These are phyloP conservation scores for Myripristis murdjan DNA, from an alignment of 2,797 vertebrate species.

Conservation along the genomic window DNA sequence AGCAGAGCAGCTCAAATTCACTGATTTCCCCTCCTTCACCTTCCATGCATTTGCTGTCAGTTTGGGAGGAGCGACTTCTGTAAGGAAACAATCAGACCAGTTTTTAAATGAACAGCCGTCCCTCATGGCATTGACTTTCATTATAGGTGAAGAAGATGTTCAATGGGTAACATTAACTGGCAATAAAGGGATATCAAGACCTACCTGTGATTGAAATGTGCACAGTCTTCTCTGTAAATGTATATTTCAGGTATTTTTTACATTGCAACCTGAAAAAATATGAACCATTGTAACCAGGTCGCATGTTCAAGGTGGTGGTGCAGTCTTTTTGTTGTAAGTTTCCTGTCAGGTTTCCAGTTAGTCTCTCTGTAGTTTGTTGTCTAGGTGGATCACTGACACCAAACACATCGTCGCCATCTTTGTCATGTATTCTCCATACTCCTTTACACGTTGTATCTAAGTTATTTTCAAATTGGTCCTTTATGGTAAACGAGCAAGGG, in stretches of 20 bases:
- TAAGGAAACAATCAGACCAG: neutral
- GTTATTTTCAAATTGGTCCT: fast-evolving
- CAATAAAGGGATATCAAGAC: neutral
- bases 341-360: neutral
- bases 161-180: neutral
- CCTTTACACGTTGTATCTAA: slow-evolving; percentile 18
- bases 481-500: slow-evolving; percentile 42
- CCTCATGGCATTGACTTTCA: neutral
- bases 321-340: slow-evolving; percentile 24
- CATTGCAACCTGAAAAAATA: slow-evolving; percentile 25
- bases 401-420: neutral
- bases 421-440: neutral
- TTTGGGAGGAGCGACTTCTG: slow-evolving; percentile 20
- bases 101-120: neutral
- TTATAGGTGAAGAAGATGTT: neutral
- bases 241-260: fast-evolving
- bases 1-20: slow-evolving; percentile 62
- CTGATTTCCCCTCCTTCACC: slow-evolving; percentile 50
- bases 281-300: fast-evolving
- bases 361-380: neutral
- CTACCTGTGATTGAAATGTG: slow-evolving; percentile 13
- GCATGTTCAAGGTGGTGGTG: slow-evolving; percentile 40
- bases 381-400: neutral
- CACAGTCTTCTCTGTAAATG: fast-evolving
- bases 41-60: slow-evolving; percentile 30